Evolutionary conservation across 1,140 invertebrate species (phyloP).

Genomic region (Drosophila bocki): DNA sequence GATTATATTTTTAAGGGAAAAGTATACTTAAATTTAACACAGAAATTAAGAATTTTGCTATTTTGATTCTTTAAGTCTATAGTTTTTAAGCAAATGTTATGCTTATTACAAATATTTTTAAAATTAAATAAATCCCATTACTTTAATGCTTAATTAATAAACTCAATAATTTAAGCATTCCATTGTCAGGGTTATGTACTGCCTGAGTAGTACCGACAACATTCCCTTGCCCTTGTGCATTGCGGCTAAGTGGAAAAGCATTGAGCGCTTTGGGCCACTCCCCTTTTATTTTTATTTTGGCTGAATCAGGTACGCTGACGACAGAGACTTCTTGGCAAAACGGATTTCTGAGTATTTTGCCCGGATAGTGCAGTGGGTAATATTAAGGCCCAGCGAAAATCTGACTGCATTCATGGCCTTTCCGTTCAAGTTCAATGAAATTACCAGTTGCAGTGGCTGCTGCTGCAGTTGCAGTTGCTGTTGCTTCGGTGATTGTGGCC

Average conservation of each 20-base stretch:
- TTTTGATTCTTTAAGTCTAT: neutral
- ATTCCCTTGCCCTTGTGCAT: conserved; percentile 47
- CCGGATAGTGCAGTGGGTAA: conserved; percentile 43
- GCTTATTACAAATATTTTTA: neutral
- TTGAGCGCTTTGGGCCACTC: conserved; percentile 46
- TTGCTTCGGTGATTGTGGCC: conserved; percentile 46
- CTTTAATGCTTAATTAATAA: neutral
- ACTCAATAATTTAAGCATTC: neutral
- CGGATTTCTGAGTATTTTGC: conserved; percentile 77
- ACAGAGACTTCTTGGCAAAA: conserved; percentile 62
- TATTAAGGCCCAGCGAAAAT: conserved; percentile 74
- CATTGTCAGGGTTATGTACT: neutral
- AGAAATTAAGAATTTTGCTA: neutral
- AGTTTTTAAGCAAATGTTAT: too few species aligned
- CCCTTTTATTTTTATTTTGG: conserved; percentile 52
- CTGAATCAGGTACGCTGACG: conserved; percentile 42
- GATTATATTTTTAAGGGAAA: neutral
- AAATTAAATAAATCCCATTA: neutral
- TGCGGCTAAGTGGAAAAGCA: conserved; percentile 38
- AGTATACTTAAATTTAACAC: neutral
- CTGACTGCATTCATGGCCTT: conserved; percentile 79
- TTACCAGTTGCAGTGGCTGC: conserved; percentile 75
- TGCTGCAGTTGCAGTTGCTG: conserved; percentile 34
- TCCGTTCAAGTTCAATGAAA: conserved; percentile 83
- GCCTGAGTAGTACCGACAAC: conserved; percentile 1